Base-by-base conservation (phyloP, 2,888 invertebrate species). In the Ferdinandea cuprea region DNA sequence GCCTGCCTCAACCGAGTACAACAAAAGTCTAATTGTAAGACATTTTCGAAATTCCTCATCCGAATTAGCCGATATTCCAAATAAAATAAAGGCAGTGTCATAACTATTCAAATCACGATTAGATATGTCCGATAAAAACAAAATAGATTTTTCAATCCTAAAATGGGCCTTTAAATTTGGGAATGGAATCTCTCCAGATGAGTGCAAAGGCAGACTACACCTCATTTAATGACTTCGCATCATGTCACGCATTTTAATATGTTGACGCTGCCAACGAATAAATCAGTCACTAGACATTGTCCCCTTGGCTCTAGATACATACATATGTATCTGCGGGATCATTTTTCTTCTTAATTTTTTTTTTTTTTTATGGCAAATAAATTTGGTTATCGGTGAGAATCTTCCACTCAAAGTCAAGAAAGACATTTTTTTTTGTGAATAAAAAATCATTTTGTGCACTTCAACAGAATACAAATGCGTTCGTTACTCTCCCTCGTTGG, bases 321-420 rank as follows among this genome's bases (percentile, higher is more conserved):
- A 13, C 13, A n/a, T 2, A 52, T 40, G 28, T n/a, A n/a, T n/a
- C n/a, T n/a, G 17, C 37, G 19, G 40, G 28, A 19, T 42, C 17
- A 52, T 40, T 52, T 52, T 66, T 66, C 42, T 19, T 50, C 65
- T n/a, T n/a, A n/a, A 17, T 50, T 28, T 11, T n/a, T 48, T 32
- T 46, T 58, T 35, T 68, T 40, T 61, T 68, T 79, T 68, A 61
- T 48, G 68, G 61, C 68, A 74, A 50, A 80, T 74, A 80, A 74
- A 80, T 74, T 74, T 63, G 58, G 30, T 63, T 80, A 74, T 80
- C 74, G 69, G 74, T 56, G 68, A 44, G 71, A 54, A 54, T 61
- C 63, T 61, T 25, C 30, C 68, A 73, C 46, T 28, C 54, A 11
- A 68, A 68, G 35, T 58, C 80, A 61, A 25, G 5, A 40, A 52